Conservation (phyloP, 2,113 vertebrate genomes). For the Eulacestoma nigropectus region DNA sequence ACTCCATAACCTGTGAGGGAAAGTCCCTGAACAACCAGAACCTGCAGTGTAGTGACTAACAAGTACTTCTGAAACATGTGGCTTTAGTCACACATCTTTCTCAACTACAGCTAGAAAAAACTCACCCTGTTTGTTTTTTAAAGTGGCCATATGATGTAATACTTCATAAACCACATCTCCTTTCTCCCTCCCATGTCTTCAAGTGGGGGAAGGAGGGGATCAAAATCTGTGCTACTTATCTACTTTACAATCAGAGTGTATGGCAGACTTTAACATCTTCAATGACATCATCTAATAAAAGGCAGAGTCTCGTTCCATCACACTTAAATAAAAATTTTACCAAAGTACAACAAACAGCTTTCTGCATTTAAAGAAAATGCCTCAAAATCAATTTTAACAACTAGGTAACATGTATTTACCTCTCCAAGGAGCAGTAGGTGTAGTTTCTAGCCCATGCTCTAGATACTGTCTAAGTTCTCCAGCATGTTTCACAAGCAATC, state of each 20-base stretch:
- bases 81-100: neutral
- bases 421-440: slow-evolving; percentile 96
- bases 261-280: neutral
- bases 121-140: fast-evolving
- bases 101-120: neutral
- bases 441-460: slow-evolving; percentile 92
- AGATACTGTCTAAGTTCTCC: slow-evolving; percentile 93
- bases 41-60: neutral
- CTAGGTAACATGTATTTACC: slow-evolving; percentile 57
- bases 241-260: neutral
- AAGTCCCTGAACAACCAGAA: neutral
- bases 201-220: neutral
- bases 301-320: neutral
- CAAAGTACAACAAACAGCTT: neutral
- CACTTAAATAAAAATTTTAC: neutral
- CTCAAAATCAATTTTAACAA: neutral
- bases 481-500: slow-evolving; percentile 93
- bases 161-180: neutral
- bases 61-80: neutral
- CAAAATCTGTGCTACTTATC: neutral
- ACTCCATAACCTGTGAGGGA: neutral
- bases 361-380: neutral
- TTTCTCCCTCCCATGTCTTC: neutral
- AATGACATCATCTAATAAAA: neutral
- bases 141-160: neutral